Base-by-base conservation (phyloP, 1,140 invertebrate species). In the Neocloeon triangulifer region DNA sequence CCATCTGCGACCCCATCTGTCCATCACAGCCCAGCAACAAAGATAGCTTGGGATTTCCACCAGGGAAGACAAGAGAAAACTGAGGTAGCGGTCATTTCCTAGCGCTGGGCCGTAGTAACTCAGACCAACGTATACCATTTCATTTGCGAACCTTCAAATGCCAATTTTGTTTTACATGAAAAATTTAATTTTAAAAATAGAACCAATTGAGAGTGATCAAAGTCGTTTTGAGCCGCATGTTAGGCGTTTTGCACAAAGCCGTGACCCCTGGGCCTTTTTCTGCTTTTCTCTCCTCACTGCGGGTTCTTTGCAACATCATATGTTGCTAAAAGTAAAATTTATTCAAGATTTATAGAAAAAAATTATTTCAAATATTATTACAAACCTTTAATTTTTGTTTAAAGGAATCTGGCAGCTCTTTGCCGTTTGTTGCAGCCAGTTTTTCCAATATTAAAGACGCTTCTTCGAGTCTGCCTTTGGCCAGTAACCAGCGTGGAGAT, bases 11-110 rank as follows among this genome's bases (percentile, higher is more conserved):
- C 78, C 78, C 63, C 74, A 79, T 33, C 64, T 59, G 46, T 82
- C 79, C 72, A 85, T 82, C 9, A 84, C 61, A 20, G 79, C 46
- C 78, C 77, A 84, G 44, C 78, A 79, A 2, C 70, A 62, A 19
- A 84, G 49, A 44, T 84, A 85, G 43, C 78, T 82, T 0, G 81
- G 80, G 31, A 86, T 66, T 50, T 88, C 81, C 9, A 81, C 77
- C 1, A 70, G 58, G 0, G 75, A 77, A 12, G 78, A 79, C 14
- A 85, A 57, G 30, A 85, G 69, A 47, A 86, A 86, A 44, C 77
- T 84, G 36, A 86, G 58, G 49, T 85, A 81, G 41, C 81, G 70
- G 50, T 82, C 75, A 38, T 59, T 75, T 15, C 78, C 80, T 12
- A 88, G 59, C 5, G 77, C 69, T 9, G 80, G 80, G 0, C 80